Conservation (phyloP, 2,113 vertebrate species). For the Xiphias gladius region DNA sequence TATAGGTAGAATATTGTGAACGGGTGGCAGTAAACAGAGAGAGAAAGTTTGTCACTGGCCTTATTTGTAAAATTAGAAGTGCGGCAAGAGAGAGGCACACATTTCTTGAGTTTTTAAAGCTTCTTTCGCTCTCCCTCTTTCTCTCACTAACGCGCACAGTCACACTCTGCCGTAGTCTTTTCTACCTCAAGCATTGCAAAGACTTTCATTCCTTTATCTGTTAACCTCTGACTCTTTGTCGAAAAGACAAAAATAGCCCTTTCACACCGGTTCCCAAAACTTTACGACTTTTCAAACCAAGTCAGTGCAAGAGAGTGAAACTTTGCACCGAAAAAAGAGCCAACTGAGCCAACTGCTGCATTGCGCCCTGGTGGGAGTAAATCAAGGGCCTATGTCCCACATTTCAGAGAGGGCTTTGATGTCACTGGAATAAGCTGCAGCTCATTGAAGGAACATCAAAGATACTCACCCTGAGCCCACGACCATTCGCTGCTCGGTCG, state of each 20-base stretch:
- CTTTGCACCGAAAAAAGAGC: slow-evolving; percentile 34
- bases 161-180: not conserved
- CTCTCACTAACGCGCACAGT: not conserved
- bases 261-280: not conserved
- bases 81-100: slow-evolving; percentile 3
- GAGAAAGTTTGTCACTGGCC: not conserved
- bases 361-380: slow-evolving; percentile 56
- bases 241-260: slow-evolving; percentile 8
- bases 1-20: not conserved
- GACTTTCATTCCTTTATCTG: not conserved
- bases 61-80: not conserved
- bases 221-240: slow-evolving; percentile 27
- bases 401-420: slow-evolving; percentile 72
- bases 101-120: slow-evolving; percentile 13
- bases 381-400: slow-evolving; percentile 60
- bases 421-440: slow-evolving; percentile 67
- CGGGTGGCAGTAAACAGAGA: not conserved
- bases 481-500: slow-evolving; percentile 32
- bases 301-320: slow-evolving; percentile 23
- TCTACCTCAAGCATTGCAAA: slow-evolving; percentile 1
- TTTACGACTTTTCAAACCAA: not conserved
- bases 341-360: slow-evolving; percentile 42
- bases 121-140: not conserved
- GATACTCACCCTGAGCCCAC: slow-evolving; percentile 28
- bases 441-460: slow-evolving; percentile 74